Conservation (phyloP, 2,113 vertebrate genomes). For the Cololabis saira region DNA sequence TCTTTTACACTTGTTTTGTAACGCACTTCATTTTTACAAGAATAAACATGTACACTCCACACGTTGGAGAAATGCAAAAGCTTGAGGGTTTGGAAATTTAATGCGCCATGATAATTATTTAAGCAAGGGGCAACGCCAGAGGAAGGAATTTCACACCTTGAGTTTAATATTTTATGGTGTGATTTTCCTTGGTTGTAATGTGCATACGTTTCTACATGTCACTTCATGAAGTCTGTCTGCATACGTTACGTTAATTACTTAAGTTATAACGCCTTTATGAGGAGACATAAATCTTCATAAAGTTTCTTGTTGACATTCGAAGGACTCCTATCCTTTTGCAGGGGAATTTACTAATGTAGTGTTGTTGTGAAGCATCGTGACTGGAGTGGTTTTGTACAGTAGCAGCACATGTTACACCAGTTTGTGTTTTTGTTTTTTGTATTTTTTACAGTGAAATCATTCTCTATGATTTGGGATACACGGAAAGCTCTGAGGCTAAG, state of each 20-base stretch:
- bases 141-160: conserved; percentile 75
- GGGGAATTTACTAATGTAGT: no score
- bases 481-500: not conserved
- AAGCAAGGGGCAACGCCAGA: conserved; percentile 65
- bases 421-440: no score
- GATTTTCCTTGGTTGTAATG: conserved; percentile 65
- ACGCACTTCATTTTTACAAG: conserved; percentile 55
- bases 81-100: conserved; percentile 71
- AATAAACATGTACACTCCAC: conserved; percentile 57
- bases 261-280: no score
- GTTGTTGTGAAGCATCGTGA: no score
- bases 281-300: no score
- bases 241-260: not conserved
- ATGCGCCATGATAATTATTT: conserved; percentile 79
- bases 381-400: no score
- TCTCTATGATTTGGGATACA: conserved; percentile 3
- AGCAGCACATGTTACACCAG: no score
- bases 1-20: conserved; percentile 64
- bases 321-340: no score
- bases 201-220: conserved; percentile 59
- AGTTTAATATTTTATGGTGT: conserved; percentile 71
- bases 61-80: conserved; percentile 69
- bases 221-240: conserved; percentile 43
- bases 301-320: no score
- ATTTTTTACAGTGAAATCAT: not conserved